These are phyloP conservation scores for Platypus cylindrus DNA, from an alignment of 2,888 invertebrate genomes.

Conservation along the genomic window DNA sequence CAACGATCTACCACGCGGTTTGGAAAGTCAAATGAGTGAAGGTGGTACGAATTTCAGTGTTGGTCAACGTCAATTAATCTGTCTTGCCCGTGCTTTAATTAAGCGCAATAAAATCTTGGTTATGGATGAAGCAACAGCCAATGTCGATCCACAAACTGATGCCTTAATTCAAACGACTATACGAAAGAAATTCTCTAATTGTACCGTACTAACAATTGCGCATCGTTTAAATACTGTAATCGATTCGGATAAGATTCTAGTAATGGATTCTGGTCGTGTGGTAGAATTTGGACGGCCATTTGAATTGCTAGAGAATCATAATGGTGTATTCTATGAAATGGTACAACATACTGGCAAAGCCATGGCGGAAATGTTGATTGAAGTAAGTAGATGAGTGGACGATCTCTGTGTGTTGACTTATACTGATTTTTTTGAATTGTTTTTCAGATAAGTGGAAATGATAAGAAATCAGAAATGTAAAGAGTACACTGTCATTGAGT, in stretches of 20 bases:
- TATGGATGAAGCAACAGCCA: constrained; percentile 64
- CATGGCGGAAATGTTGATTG: constrained; percentile 20
- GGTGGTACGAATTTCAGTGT: constrained; percentile 39
- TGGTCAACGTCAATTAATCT: constrained; percentile 52
- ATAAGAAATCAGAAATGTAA: too few species aligned
- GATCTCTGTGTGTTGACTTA: too few species aligned
- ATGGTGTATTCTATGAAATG: constrained; percentile 31
- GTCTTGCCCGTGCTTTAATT: constrained; percentile 48
- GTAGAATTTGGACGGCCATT: constrained; percentile 64
- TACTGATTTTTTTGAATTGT: too few species aligned
- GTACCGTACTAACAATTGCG: constrained; percentile 73
- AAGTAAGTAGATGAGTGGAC: too few species aligned
- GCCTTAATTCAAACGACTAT: constrained; percentile 67
- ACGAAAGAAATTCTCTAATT: constrained; percentile 54
- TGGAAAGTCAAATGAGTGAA: constrained; percentile 60
- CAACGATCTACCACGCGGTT: constrained; percentile 43
- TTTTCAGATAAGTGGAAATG: too few species aligned
- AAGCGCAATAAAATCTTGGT: constrained; percentile 33
- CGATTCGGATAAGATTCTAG: constrained; percentile 70
- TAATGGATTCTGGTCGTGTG: constrained; percentile 62
- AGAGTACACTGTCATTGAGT: too few species aligned
- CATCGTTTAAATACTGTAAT: constrained; percentile 75
- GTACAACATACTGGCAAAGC: constrained; percentile 52
- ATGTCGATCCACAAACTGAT: constrained; percentile 68
- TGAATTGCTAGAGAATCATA: constrained; percentile 40